phyloP scores from a whole-genome alignment of 2,888 invertebrate genomes.

The Melangyna quadrimaculata region DNA sequence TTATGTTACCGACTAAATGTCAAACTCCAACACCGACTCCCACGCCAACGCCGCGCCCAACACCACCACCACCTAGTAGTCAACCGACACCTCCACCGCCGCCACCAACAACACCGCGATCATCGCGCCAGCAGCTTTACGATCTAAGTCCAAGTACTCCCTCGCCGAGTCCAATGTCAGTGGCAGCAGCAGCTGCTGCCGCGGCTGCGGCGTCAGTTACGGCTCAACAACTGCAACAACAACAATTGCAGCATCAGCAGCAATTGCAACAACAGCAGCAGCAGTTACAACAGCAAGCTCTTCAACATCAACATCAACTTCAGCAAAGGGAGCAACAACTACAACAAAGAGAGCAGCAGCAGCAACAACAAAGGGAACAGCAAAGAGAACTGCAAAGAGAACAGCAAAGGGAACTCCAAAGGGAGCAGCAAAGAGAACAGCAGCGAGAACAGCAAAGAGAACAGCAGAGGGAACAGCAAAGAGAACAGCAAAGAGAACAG shows the following conservation, averaged over 20 bases:
- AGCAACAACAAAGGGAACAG: constrained; percentile 69
- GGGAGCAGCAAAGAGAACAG: constrained; percentile 79
- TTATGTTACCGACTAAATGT: constrained; percentile 80
- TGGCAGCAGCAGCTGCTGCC: constrained; percentile 73
- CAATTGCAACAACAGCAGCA: constrained; percentile 74
- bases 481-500: constrained; percentile 74
- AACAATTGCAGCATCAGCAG: constrained; percentile 73
- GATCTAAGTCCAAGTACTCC: constrained; percentile 78
- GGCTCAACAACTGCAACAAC: constrained; percentile 72
- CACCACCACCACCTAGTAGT: constrained; percentile 82
- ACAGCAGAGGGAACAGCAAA: constrained; percentile 74
- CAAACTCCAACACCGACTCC: constrained; percentile 80
- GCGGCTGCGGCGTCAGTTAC: constrained; percentile 67
- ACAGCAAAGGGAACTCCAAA: constrained; percentile 79
- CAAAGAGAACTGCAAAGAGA: constrained; percentile 79
- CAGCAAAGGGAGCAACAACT: constrained; percentile 74
- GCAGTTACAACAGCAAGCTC: constrained; percentile 74
- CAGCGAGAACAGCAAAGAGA: constrained; percentile 81
- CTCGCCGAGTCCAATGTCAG: constrained; percentile 79
- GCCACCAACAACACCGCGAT: constrained; percentile 76
- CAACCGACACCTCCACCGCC: constrained; percentile 79
- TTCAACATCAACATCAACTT: constrained; percentile 66
- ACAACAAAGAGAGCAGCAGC: constrained; percentile 69
- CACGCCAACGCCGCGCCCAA: constrained; percentile 83
- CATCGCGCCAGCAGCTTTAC: constrained; percentile 77